Conservation (phyloP, 2,113 vertebrate genomes). For the Ahaetulla prasina region DNA sequence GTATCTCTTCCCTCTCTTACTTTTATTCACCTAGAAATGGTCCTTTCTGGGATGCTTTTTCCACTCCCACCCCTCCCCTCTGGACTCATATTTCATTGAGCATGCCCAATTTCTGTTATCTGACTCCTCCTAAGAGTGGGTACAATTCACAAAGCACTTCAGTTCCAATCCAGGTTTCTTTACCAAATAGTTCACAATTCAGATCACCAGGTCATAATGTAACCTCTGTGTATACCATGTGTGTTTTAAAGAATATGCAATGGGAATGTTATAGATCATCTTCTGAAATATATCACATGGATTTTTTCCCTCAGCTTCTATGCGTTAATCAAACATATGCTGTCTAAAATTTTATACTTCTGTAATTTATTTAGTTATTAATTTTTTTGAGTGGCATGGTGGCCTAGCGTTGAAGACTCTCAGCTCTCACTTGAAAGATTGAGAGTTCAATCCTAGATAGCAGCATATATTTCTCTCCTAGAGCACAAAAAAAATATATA, state of each 20-base stretch:
- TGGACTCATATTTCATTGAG: neutral
- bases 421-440: neutral
- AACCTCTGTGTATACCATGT: neutral
- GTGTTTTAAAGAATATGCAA: neutral
- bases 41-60: neutral
- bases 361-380: neutral
- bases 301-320: neutral
- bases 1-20: neutral
- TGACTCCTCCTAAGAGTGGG: neutral
- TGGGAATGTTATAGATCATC: neutral
- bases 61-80: neutral
- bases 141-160: neutral
- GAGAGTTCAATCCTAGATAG: neutral
- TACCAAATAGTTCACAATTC: neutral
- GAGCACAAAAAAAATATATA: neutral
- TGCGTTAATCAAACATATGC: neutral
- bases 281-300: neutral
- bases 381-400: neutral
- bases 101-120: neutral
- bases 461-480: neutral
- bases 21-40: neutral
- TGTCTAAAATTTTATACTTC: neutral
- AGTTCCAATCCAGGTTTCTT: neutral
- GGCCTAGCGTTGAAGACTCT: neutral
- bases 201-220: neutral